Conservation (phyloP, 2,113 vertebrate species). For the Dasyurus viverrinus region DNA sequence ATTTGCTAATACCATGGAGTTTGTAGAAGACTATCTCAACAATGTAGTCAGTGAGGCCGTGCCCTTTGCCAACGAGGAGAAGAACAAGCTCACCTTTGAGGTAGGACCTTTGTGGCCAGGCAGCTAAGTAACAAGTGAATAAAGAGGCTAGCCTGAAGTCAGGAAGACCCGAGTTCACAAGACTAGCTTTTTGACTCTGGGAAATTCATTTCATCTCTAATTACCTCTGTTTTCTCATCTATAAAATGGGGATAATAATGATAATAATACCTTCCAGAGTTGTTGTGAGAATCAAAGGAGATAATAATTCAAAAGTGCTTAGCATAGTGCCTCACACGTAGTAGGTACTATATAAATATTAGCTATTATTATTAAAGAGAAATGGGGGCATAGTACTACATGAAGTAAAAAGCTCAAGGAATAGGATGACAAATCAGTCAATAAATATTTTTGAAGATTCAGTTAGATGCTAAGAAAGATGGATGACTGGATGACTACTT, state of each 20-base stretch:
- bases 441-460: neutral
- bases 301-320: neutral
- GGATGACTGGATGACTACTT: neutral
- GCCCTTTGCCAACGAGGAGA: conserved; percentile 96
- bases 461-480: neutral
- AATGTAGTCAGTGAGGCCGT: conserved; percentile 94
- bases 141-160: neutral
- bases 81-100: conserved; percentile 99
- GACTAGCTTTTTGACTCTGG: neutral
- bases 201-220: neutral
- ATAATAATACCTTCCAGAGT: neutral
- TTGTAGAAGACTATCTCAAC: conserved; percentile 98
- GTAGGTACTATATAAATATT: neutral
- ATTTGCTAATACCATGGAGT: conserved; percentile 96
- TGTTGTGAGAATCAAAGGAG: neutral
- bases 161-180: neutral
- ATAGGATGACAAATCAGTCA: neutral
- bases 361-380: neutral
- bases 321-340: neutral
- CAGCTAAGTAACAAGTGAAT: neutral
- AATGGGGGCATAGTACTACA: neutral
- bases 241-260: rapidly evolving
- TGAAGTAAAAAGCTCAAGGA: neutral
- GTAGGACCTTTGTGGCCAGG: conserved; percentile 74
- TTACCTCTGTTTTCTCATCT: neutral